Conservation (phyloP, 2,113 vertebrate species). For the Crotophaga sulcirostris region DNA sequence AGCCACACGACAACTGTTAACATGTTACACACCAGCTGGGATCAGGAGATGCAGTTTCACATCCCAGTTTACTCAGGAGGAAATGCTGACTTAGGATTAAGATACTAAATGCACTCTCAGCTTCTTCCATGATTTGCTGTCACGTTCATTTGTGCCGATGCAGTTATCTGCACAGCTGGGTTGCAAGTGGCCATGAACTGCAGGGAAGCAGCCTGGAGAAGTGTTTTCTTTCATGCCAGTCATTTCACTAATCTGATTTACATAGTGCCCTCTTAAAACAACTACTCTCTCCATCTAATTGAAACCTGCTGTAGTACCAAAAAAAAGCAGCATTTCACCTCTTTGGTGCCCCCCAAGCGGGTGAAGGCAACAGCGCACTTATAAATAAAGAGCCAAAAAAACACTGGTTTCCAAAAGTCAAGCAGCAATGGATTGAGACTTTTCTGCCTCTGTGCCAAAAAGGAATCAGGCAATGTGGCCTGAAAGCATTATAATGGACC, state of each 20-base stretch:
- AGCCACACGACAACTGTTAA: background rate
- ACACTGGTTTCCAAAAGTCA: background rate
- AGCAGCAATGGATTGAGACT: background rate
- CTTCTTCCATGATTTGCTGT: background rate
- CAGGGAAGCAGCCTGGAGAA: background rate
- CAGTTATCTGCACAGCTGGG: background rate
- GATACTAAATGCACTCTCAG: background rate
- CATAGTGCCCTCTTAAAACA: background rate
- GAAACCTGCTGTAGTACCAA: background rate
- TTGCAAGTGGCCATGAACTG: background rate
- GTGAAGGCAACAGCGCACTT: background rate
- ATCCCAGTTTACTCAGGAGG: background rate
- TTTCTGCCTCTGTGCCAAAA: background rate
- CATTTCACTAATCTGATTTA: background rate
- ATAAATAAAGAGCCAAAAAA: background rate
- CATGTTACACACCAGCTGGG: background rate
- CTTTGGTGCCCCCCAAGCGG: accelerated
- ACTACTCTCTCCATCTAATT: background rate
- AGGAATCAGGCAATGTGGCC: background rate
- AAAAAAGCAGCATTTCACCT: background rate
- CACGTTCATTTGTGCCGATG: background rate
- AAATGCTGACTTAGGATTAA: background rate
- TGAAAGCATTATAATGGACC: background rate
- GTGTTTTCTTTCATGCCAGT: background rate
- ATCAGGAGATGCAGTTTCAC: background rate